These are phyloP conservation scores for Synodontis membranacea DNA, from an alignment of 2,113 vertebrate species.

Conservation along the genomic window DNA sequence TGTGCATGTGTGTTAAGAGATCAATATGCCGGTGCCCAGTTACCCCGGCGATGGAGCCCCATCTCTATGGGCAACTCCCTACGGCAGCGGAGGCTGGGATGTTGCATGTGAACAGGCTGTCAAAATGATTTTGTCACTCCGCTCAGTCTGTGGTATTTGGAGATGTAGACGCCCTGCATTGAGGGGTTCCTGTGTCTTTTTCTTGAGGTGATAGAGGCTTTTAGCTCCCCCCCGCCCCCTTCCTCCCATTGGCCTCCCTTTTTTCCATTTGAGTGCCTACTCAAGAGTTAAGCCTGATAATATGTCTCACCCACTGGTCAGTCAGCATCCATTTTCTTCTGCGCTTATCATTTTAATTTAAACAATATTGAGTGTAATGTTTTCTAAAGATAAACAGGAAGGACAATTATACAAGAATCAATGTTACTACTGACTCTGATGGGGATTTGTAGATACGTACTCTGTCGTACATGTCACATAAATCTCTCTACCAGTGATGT, in stretches of 20 bases:
- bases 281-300: slow-evolving; percentile 63
- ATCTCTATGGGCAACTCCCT: slow-evolving; percentile 74
- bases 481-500: not conserved
- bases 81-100: slow-evolving; percentile 73
- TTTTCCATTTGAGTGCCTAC: slow-evolving; percentile 68
- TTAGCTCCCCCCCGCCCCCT: slow-evolving; percentile 59
- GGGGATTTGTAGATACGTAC: not conserved
- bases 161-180: slow-evolving; percentile 73
- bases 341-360: slow-evolving; percentile 32
- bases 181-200: slow-evolving; percentile 68
- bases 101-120: slow-evolving; percentile 83
- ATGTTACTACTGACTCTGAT: not conserved
- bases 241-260: slow-evolving; percentile 29
- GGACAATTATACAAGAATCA: not conserved
- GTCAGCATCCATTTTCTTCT: slow-evolving; percentile 43
- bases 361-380: not conserved
- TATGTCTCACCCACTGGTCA: slow-evolving; percentile 56
- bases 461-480: not conserved
- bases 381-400: not conserved
- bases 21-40: slow-evolving; percentile 48
- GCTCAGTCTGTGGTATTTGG: slow-evolving; percentile 72
- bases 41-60: slow-evolving; percentile 71
- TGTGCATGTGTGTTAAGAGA: not conserved
- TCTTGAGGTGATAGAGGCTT: slow-evolving; percentile 73
- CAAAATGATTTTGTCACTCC: slow-evolving; percentile 81